Evolutionary conservation across 2,113 vertebrate genomes (phyloP), one percentile per base, ranked within the genome.

Genomic region (Tauraco erythrolophus): DNA sequence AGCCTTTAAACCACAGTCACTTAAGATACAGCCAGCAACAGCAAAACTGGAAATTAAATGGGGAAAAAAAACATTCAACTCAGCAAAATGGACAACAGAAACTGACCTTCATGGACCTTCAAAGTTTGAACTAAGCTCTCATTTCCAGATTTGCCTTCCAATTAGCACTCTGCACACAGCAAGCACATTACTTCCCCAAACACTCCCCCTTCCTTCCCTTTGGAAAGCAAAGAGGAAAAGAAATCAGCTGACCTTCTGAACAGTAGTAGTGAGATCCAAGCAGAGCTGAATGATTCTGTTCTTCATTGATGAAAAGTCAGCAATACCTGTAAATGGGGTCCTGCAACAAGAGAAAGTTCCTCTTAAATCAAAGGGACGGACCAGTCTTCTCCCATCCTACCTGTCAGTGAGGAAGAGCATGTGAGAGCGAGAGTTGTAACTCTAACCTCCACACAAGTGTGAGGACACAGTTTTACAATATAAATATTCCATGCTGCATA

Each of bases 201-300:
- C 91, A 83, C 1, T 61, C 23, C 65, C 25, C 64, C 31, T 27
- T 92, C 90, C 96, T 94, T 88, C 51, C 54, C 65, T 91, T 61
- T 80, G 82, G 75, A 95, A 89, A 92, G 70, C 66, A 65, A 85
- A 97, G 17, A 33, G 50, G 83, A 56, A 33, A 66, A 74, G 45
- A 84, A 86, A 92, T 78, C 86, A 91, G 93, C 99, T 98, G 96
- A 99, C 99, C 99, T 99, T 99, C 97, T 99, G 99, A 97, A 99
- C 99, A 64, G 99, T 99, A 70, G 99, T 99, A 72, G 99, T 99
- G 95, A 99, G 98, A 94, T 99, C 99, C 98, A 99, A 98, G 97
- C 99, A 99, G 75, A 99, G 99, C 90, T 99, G 99, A 97, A 99
- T 99, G 97, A 99, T 99, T 98, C 99, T 99, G 98, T 99, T 99